Evolutionary conservation across 1,140 invertebrate genomes (phyloP).

Genomic region (Sweltsa coloradensis): DNA sequence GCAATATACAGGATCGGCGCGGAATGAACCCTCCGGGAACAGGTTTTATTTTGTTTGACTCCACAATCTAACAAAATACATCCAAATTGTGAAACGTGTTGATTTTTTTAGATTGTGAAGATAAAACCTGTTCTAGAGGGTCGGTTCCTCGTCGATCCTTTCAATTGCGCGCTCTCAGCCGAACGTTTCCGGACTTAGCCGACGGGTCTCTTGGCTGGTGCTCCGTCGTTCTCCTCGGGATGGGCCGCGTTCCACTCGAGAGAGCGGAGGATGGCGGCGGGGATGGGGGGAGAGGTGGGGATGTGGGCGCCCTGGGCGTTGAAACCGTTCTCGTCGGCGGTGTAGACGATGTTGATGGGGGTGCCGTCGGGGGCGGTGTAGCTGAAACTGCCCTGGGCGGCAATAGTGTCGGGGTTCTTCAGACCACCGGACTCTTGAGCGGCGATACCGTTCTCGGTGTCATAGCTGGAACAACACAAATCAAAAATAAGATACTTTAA

Average conservation of each 20-base stretch:
- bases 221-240: constrained; percentile 14
- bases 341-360: constrained; percentile 52
- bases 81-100: no score
- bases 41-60: no score
- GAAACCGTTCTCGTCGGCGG: constrained; percentile 64
- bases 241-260: constrained; percentile 30
- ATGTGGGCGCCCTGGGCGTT: constrained; percentile 40
- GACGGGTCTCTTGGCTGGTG: no score
- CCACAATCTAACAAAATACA: no score
- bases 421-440: constrained; percentile 36
- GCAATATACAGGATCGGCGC: no score
- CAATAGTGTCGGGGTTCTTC: constrained; percentile 24
- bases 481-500: no score
- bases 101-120: no score
- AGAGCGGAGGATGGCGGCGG: constrained; percentile 31
- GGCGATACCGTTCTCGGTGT: constrained; percentile 42
- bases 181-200: no score
- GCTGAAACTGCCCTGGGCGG: constrained; percentile 47
- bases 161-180: no score
- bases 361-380: constrained; percentile 64
- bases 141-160: no score
- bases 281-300: constrained; percentile 32
- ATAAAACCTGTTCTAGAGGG: no score
- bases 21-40: no score
- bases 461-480: constrained; percentile 28